phyloP scores from a whole-genome alignment of 2,113 vertebrate genomes.

The Cricetomys ansorgei region DNA sequence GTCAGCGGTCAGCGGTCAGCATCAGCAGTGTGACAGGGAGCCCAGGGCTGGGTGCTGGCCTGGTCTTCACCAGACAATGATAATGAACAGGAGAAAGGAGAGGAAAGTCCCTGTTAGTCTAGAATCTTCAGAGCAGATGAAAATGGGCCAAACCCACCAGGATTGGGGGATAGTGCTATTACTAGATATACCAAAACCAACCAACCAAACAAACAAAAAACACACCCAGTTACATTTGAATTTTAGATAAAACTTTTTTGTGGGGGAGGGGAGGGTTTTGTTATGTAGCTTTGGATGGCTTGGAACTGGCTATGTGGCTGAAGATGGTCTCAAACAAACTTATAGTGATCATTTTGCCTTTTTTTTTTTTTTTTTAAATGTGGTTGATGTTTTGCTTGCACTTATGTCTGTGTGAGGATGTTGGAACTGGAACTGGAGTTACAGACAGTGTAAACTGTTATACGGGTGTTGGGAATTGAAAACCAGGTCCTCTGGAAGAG shows the following conservation, averaged over 20 bases:
- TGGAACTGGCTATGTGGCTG: not conserved
- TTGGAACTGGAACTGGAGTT: too few relatives aligned
- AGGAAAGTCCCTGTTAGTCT: not conserved
- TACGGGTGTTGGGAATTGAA: too few relatives aligned
- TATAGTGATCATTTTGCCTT: not conserved
- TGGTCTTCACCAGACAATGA: not conserved
- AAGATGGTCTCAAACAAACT: not conserved
- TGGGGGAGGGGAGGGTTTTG: not conserved
- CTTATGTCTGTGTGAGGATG: too few relatives aligned
- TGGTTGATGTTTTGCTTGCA: too few relatives aligned
- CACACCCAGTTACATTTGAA: constrained; percentile 27
- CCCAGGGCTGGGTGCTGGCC: not conserved
- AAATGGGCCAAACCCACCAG: not conserved
- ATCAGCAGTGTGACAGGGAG: not conserved
- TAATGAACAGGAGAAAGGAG: not conserved
- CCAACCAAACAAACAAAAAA: not conserved
- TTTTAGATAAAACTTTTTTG: not conserved
- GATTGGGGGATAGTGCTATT: not conserved
- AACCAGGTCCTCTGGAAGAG: too few relatives aligned
- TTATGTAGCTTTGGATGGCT: not conserved
- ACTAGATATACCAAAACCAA: not conserved
- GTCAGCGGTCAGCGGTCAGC: too few relatives aligned
- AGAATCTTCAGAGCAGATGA: not conserved
- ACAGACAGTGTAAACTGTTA: too few relatives aligned
- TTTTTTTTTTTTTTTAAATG: too few relatives aligned